Evolutionary conservation across 2,888 invertebrate species (phyloP).

Genomic region (Neria commutata): DNA sequence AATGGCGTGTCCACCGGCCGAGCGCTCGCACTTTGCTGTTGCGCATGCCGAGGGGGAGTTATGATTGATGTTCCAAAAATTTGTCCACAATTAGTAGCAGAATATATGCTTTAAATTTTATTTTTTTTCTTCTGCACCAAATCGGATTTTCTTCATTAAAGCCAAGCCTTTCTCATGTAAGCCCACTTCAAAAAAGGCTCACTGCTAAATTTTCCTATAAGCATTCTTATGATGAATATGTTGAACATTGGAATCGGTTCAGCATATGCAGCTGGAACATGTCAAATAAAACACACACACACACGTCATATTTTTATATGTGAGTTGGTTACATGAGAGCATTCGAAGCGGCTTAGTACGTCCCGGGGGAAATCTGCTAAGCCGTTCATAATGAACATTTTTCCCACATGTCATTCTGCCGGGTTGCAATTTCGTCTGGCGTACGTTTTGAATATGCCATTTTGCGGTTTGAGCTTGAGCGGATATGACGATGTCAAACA

Average conservation of each 20-base stretch:
- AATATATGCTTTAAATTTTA: constrained; percentile 44
- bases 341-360: constrained; percentile 52
- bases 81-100: constrained; percentile 33
- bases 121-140: constrained; percentile 30
- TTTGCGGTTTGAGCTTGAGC: too few relatives aligned
- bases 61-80: constrained; percentile 41
- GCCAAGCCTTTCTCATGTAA: constrained; percentile 30
- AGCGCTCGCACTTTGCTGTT: too few relatives aligned
- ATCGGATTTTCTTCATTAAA: constrained; percentile 43
- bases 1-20: too few relatives aligned
- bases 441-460: too few relatives aligned
- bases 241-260: constrained; percentile 40
- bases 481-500: too few relatives aligned
- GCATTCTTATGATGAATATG: constrained; percentile 8
- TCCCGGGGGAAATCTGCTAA: constrained; percentile 61
- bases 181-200: constrained; percentile 1
- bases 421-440: too few relatives aligned
- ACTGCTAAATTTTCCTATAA: not conserved
- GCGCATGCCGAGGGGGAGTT: constrained; percentile 5
- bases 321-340: constrained; percentile 38
- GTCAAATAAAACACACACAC: constrained; percentile 18
- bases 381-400: constrained; percentile 61
- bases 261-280: constrained; percentile 16
- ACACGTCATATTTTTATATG: constrained; percentile 29
- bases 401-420: constrained; percentile 36